These are phyloP conservation scores for Physocephala rufipes DNA, from an alignment of 2,888 invertebrate species.

Conservation along the genomic window DNA sequence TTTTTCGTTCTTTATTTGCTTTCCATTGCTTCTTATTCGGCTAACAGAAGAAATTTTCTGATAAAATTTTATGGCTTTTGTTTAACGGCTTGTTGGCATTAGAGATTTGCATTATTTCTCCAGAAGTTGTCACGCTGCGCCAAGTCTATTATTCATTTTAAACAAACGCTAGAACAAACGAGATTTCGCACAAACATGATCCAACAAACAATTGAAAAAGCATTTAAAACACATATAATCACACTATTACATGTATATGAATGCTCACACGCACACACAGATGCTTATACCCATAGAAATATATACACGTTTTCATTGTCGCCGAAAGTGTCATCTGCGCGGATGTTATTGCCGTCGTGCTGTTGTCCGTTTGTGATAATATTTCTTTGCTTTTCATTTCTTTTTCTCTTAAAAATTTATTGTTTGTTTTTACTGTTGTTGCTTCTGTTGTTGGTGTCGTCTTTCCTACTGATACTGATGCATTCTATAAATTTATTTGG, in stretches of 20 bases:
- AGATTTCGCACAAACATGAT: conserved; percentile 9
- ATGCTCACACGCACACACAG: no score
- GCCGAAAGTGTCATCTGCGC: conserved; percentile 46
- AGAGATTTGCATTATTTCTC: conserved; percentile 13
- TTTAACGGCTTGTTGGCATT: background rate
- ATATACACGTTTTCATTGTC: conserved; percentile 11
- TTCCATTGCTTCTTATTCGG: background rate
- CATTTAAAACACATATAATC: background rate
- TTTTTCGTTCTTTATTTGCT: background rate
- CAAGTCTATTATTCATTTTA: conserved; percentile 13
- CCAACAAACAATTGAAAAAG: background rate
- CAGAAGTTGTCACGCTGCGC: conserved; percentile 18
- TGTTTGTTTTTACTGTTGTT: background rate
- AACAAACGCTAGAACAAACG: background rate
- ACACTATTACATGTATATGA: no score
- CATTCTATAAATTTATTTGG: no score
- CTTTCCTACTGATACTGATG: no score
- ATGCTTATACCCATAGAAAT: no score
- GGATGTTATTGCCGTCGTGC: conserved; percentile 34
- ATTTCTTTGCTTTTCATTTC: background rate
- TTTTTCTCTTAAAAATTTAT: background rate
- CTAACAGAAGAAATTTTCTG: background rate
- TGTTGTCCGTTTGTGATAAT: conserved; percentile 2
- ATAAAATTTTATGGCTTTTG: background rate
- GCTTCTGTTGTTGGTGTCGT: background rate